Percentiles rank a stretch among this genome's conserved stretches.
Evolutionary conservation across 2,888 invertebrate species (phyloP).

Genomic region (Rhingia campestris): DNA sequence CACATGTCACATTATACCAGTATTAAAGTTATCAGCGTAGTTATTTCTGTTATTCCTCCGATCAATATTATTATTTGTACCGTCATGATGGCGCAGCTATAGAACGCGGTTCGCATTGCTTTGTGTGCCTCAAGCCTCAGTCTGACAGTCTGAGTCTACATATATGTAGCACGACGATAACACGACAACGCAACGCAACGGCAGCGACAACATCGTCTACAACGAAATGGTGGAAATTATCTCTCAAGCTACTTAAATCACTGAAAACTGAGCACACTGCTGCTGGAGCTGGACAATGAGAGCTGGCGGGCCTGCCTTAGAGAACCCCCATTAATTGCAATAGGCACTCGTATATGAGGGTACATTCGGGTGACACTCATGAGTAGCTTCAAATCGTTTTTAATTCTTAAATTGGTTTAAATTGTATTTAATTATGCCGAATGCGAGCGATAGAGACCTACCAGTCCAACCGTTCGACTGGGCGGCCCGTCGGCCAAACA

Average conservation of each 20-base stretch:
- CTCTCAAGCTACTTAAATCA: constrained; percentile 52
- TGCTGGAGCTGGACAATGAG: constrained; percentile 18
- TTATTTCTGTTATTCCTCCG: constrained; percentile 45
- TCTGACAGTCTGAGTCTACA: too few species aligned
- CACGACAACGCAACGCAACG: too few species aligned
- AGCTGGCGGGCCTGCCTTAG: constrained; percentile 24
- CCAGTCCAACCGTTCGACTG: constrained; percentile 33
- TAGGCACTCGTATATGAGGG: constrained; percentile 48
- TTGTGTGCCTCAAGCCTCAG: constrained; percentile 4
- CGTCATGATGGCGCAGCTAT: constrained; percentile 31
- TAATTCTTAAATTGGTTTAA: constrained; percentile 73
- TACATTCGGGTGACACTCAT: constrained; percentile 71
- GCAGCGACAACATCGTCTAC: not conserved
- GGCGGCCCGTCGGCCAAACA: constrained; percentile 53
- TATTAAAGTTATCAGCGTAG: constrained; percentile 56
- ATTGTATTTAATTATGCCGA: constrained; percentile 72
- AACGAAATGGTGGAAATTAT: constrained; percentile 60
- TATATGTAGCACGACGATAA: not conserved
- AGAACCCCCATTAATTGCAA: constrained; percentile 69
- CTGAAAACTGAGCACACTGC: constrained; percentile 24
- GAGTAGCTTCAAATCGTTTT: constrained; percentile 71
- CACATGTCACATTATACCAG: constrained; percentile 64
- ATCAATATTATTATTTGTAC: constrained; percentile 32
- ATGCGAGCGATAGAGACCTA: constrained; percentile 33
- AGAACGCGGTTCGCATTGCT: constrained; percentile 5